Base-by-base conservation (phyloP, 1,140 invertebrate species). In the Babylonia areolata region DNA sequence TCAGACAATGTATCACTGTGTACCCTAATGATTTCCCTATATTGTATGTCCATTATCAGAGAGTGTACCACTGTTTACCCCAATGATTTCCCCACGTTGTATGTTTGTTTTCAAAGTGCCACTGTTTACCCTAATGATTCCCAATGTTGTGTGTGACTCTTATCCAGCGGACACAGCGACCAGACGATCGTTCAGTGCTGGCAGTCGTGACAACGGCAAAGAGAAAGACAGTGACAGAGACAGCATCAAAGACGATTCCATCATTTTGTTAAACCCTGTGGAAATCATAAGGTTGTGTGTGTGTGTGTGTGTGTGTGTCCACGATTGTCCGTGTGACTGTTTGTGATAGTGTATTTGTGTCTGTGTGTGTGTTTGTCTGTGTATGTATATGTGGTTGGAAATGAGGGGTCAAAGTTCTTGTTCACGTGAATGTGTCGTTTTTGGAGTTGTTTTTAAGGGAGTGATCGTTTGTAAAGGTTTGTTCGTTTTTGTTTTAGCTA, bases 151-250 rank as follows among this genome's bases (percentile, higher is more conserved):
- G 40, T 89, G 94, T 51, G 95, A 89, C 94, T 51, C 95, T 95
- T 89, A 89, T 95, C 20, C 93, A 95, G 31, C 90, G 94, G 58
- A 94, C 94, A 85, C 95, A 86, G 58, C 90, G 6, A 87, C 89
- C 28, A 77, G 88, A 40, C 86, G 92, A 17, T 90, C 92, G 33
- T 81, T 88, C 0, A 93, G 93, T 90, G 92, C 91, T 15, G 88
- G 88, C 71, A 91, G 90, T 58, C 84, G 89, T 28, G 90, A 90
- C 84, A 90, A 89, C 46, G 88, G 87, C 2, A 90, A 89, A 73
- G 87, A 89, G 5, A 91, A 90, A 85, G 90, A 89, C 20, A 86
- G 86, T 28, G 87, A 91, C 17, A 85, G 87, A 6, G 86, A 87
- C 20, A 23, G 33, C 0, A 81, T 69, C 37, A 88, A 88, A 58